Conservation (phyloP, 2,113 vertebrate species). For the Lucifuga dentata region DNA sequence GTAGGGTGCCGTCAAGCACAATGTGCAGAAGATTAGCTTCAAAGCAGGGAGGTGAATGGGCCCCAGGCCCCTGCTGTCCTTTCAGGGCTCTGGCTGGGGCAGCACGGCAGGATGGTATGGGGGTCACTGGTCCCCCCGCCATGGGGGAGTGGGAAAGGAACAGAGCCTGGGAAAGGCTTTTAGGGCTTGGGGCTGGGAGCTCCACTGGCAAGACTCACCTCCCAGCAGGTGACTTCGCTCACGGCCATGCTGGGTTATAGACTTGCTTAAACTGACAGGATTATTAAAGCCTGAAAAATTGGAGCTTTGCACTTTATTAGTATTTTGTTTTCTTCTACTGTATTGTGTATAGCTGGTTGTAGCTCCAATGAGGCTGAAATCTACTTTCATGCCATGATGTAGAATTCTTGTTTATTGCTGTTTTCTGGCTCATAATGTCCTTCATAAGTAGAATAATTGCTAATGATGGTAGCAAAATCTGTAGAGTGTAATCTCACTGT, state of each 20-base stretch:
- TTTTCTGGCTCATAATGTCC: neutral
- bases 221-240: conserved; percentile 80
- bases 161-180: conserved; percentile 89
- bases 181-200: conserved; percentile 80
- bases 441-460: conserved; percentile 12
- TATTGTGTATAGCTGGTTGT: conserved; percentile 37
- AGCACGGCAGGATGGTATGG: conserved; percentile 81
- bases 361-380: conserved; percentile 1
- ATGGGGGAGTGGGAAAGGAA: conserved; percentile 90
- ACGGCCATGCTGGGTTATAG: conserved; percentile 26
- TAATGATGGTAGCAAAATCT: neutral
- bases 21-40: conserved; percentile 97
- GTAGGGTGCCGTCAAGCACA: conserved; percentile 97
- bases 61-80: conserved; percentile 87
- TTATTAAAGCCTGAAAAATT: conserved; percentile 62
- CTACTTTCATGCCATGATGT: neutral
- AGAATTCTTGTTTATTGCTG: conserved; percentile 11
- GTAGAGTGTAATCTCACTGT: conserved; percentile 14
- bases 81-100: conserved; percentile 87
- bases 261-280: conserved; percentile 59
- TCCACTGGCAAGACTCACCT: conserved; percentile 62
- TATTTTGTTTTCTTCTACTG: conserved; percentile 80
- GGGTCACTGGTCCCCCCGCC: conserved; percentile 84
- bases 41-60: conserved; percentile 90
- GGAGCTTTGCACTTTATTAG: conserved; percentile 40